Conservation (phyloP, 2,797 vertebrate species). For the Fistularia commersonii region DNA sequence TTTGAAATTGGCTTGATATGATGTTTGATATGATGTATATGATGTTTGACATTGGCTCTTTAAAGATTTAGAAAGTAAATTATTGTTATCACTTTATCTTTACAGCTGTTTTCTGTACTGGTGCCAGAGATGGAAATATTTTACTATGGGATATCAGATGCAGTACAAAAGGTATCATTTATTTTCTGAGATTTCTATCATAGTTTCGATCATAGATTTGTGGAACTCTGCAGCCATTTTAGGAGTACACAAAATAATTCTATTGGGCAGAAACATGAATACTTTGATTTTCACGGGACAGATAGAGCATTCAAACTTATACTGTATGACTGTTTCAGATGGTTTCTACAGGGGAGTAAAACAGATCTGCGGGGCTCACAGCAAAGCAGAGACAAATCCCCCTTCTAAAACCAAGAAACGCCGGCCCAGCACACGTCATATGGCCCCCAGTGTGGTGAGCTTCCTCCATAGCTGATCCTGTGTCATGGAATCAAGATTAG, state of each 20-base stretch:
- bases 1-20: no score
- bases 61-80: not conserved
- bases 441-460: slow-evolving; percentile 91
- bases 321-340: slow-evolving; percentile 70
- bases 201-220: not conserved
- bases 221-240: no score
- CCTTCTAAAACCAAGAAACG: slow-evolving; percentile 83
- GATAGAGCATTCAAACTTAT: not conserved
- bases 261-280: not conserved
- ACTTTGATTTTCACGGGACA: not conserved
- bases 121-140: slow-evolving; percentile 95
- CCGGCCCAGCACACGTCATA: slow-evolving; percentile 74
- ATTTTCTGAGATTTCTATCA: not conserved
- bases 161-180: slow-evolving; percentile 89
- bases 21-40: not conserved
- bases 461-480: not conserved
- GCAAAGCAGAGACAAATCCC: slow-evolving; percentile 79
- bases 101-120: slow-evolving; percentile 92
- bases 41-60: not conserved
- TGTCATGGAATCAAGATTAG: not conserved
- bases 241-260: not conserved
- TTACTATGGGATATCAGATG: slow-evolving; percentile 97
- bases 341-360: slow-evolving; percentile 94
- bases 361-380: slow-evolving; percentile 93
- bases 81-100: slow-evolving; percentile 2